Evolutionary conservation across 2,797 vertebrate species (phyloP).

Genomic region (Xiphophorus birchmanni): DNA sequence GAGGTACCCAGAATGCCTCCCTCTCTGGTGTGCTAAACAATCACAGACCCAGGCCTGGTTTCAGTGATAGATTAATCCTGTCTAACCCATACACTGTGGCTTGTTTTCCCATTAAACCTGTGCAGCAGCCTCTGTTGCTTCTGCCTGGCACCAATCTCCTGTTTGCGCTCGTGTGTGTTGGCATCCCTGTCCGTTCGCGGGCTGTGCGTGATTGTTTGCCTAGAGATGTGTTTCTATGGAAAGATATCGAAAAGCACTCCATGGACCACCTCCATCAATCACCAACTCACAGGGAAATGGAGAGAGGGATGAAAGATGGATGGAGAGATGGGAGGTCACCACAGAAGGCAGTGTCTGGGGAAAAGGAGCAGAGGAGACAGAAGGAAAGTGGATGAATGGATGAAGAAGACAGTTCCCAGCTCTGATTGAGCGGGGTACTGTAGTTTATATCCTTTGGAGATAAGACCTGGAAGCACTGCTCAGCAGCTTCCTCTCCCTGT

Average conservation of each 20-base stretch:
- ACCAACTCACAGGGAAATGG: conserved; percentile 66
- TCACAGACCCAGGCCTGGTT: conserved; percentile 54
- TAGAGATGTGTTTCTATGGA: conserved; percentile 59
- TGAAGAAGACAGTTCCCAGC: conserved; percentile 53
- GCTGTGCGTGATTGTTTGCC: conserved; percentile 52
- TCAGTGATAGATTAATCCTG: conserved; percentile 75
- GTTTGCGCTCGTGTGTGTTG: conserved; percentile 30
- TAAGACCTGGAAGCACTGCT: conserved; percentile 74
- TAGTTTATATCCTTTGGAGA: conserved; percentile 79
- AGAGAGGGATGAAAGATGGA: conserved; percentile 57
- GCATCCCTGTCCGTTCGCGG: conserved; percentile 5
- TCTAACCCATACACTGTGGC: conserved; percentile 67
- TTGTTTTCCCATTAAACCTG: conserved; percentile 74
- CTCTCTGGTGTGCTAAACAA: conserved; percentile 58
- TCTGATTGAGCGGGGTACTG: conserved; percentile 77
- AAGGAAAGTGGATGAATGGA: conserved; percentile 66
- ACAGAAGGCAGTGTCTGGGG: conserved; percentile 60
- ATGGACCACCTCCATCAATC: conserved; percentile 76
- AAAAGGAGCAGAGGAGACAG: conserved; percentile 41
- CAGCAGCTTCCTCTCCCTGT: conserved; percentile 74
- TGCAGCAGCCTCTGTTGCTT: conserved; percentile 62
- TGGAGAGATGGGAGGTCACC: conserved; percentile 67
- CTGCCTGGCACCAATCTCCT: conserved; percentile 45
- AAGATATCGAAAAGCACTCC: conserved; percentile 70
- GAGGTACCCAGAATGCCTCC: conserved; percentile 46